These are phyloP conservation scores for Plagodis dolabraria DNA, from an alignment of 2,888 invertebrate genomes.

Conservation along the genomic window DNA sequence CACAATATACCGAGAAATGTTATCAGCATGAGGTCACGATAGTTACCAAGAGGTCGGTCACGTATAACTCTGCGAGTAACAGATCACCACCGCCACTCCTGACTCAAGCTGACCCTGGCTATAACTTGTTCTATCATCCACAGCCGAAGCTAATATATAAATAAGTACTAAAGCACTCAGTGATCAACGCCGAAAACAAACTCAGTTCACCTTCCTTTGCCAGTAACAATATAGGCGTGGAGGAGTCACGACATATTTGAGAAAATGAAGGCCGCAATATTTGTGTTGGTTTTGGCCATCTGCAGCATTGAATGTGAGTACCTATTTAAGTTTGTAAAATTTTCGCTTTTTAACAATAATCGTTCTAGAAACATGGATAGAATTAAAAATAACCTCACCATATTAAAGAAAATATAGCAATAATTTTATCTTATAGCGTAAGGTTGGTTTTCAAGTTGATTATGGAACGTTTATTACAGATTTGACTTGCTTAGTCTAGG, in stretches of 20 bases:
- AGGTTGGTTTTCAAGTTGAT: too few species aligned
- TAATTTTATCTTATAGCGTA: too few species aligned
- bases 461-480: too few species aligned
- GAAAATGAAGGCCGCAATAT: constrained; percentile 61
- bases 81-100: constrained; percentile 30
- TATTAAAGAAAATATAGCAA: too few species aligned
- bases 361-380: too few species aligned
- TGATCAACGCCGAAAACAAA: constrained; percentile 10
- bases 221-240: constrained; percentile 27
- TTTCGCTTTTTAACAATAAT: too few species aligned
- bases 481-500: too few species aligned
- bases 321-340: constrained; percentile 26
- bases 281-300: constrained; percentile 62
- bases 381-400: too few species aligned
- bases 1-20: constrained; percentile 47
- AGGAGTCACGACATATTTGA: constrained; percentile 24
- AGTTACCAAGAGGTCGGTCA: constrained; percentile 56
- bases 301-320: constrained; percentile 71
- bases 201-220: constrained; percentile 26
- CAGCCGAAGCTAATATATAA: constrained; percentile 7
- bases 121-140: constrained; percentile 37
- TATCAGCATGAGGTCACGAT: constrained; percentile 66
- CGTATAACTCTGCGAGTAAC: constrained; percentile 25
- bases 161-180: constrained; percentile 5
- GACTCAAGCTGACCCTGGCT: constrained; percentile 49